Base-by-base conservation (phyloP, 2,113 vertebrate genomes). In the Salvelinus namaycush region DNA sequence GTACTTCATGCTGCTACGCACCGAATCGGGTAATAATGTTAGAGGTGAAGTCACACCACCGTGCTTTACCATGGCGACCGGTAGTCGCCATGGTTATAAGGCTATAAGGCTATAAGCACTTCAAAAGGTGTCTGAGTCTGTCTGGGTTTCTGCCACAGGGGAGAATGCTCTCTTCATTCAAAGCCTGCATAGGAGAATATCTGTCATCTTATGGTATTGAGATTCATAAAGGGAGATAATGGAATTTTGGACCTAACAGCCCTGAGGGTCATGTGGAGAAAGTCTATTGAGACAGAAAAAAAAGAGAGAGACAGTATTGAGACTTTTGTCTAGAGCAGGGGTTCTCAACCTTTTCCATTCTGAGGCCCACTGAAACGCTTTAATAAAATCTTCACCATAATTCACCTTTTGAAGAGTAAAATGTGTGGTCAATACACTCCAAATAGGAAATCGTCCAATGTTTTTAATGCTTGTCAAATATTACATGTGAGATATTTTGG, bases 161-260 rank as follows among this genome's bases (percentile, higher is more conserved):
- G 11, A 62, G 2, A 22, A 24, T 70, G 24, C 2, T 26, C 18
- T 26, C 59, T 22, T 62, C 75, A 29, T 64, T 66, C 64, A 26
- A 12, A 26, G 14, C 22, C 49, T 22, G 59, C 67, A n/a, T 68
- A 39, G 69, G 77, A 70, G 54, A n/a, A 68, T 44, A 44, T 49
- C 64, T 67, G 73, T 75, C 73, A 75, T 29, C 49, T 67, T 24
- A 75, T 31, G 60, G 14, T 8, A 31, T 12, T 16, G 67, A 69
- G n/a, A 59, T 18, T 26, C 34, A 68, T 9, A 14, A 68, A 31
- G 14, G 22, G 57, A 68, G 65, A 27, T 31, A 62, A 20, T 74
- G 39, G 26, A 34, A 49, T 71, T 71, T 75, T 44, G 64, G 68
- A 71, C 26, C 3, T 51, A 13, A 18, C 51, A 16, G 31, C 44